Evolutionary conservation across 2,797 vertebrate species (phyloP).

Genomic region (Orientallactaga sibirica): DNA sequence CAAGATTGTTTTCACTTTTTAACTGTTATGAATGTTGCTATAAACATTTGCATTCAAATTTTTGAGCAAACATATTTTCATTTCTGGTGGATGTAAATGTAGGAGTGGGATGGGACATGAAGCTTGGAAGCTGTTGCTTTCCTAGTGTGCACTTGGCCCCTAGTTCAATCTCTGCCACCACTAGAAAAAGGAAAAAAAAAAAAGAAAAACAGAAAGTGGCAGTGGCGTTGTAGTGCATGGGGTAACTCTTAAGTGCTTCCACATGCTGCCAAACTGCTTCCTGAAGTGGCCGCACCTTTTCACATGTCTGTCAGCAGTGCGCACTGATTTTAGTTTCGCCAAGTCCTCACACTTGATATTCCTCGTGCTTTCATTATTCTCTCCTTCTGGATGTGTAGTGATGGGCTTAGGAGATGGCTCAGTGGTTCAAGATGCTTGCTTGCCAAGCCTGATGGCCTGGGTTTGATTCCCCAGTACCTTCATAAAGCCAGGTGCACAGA

Average conservation of each 20-base stretch:
- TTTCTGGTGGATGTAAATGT: conserved; percentile 26
- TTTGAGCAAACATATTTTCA: conserved; percentile 7
- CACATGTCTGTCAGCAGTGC: neutral
- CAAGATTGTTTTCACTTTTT: too few species aligned
- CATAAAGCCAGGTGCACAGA: too few species aligned
- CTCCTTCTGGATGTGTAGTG: neutral
- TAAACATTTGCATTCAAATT: neutral
- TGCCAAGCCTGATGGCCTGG: too few species aligned
- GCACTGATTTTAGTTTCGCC: neutral
- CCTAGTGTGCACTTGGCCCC: too few species aligned
- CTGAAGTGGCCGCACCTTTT: neutral
- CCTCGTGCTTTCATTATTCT: neutral
- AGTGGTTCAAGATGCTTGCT: too few species aligned
- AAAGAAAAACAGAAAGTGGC: neutral
- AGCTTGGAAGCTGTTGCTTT: neutral
- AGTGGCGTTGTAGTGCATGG: neutral
- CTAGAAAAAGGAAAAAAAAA: neutral
- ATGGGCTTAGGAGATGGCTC: too few species aligned
- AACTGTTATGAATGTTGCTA: too few species aligned
- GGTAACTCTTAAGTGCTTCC: conserved; percentile 12
- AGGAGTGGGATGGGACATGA: neutral
- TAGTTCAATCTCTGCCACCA: neutral
- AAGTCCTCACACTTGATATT: neutral
- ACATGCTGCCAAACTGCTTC: neutral
- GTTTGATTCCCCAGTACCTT: too few species aligned